Conservation (phyloP, 2,113 vertebrate species). For the Cranoglanis bouderius region DNA sequence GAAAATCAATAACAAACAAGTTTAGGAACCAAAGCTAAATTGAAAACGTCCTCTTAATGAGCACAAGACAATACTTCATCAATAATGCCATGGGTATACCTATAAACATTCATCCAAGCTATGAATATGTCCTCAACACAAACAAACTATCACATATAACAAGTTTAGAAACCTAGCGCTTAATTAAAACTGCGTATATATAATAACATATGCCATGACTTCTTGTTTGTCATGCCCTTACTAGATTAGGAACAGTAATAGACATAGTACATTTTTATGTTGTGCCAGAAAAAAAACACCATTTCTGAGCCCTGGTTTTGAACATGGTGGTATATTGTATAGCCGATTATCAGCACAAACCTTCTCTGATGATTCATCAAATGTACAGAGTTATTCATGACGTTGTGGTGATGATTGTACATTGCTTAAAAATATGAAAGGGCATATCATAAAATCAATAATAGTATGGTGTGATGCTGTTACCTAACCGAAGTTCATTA, state of each 20-base stretch:
- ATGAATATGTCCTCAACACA: background rate
- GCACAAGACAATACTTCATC: background rate
- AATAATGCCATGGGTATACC: background rate
- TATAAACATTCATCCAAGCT: background rate
- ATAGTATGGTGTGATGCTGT: no score
- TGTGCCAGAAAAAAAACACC: no score
- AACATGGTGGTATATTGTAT: background rate
- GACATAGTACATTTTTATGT: no score
- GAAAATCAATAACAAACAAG: background rate
- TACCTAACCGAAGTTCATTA: no score
- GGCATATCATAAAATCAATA: no score
- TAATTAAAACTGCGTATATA: no score
- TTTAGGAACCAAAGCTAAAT: background rate
- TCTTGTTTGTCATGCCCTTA: no score
- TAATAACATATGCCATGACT: no score
- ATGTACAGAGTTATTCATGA: background rate
- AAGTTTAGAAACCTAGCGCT: no score
- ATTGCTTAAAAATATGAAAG: no score
- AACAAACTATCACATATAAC: background rate
- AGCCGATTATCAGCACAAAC: background rate
- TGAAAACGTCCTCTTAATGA: background rate
- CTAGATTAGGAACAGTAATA: no score
- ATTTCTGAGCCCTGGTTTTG: background rate
- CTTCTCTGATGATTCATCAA: background rate
- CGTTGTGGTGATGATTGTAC: background rate